Evolutionary conservation across 2,797 vertebrate genomes (phyloP).

Genomic region (Anas acuta): DNA sequence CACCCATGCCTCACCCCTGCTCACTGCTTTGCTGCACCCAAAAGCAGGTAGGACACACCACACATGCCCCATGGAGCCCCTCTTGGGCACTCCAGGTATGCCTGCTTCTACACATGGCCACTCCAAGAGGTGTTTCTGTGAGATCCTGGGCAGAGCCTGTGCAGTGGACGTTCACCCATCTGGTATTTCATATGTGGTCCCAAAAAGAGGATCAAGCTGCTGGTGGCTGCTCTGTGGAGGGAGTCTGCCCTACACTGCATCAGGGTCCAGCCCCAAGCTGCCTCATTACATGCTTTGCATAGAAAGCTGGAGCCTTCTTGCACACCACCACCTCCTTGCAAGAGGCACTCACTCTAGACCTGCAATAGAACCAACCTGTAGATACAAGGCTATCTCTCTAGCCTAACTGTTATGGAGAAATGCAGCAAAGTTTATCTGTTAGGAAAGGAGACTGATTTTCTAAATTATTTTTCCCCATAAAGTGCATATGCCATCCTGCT

Average conservation of each 20-base stretch:
- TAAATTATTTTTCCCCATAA: no score
- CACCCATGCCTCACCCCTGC: neutral
- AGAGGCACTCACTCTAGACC: neutral
- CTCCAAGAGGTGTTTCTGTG: neutral
- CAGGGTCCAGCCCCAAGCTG: neutral
- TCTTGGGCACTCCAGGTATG: accelerated
- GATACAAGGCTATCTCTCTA: neutral
- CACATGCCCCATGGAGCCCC: neutral
- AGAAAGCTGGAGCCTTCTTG: neutral
- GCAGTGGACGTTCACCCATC: neutral
- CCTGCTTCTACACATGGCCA: accelerated
- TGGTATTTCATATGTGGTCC: accelerated
- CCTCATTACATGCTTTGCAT: neutral
- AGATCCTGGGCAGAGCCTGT: neutral
- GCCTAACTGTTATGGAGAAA: neutral
- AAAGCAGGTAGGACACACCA: neutral
- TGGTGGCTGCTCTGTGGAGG: neutral
- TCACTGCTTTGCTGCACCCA: neutral
- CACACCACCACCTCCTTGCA: no score
- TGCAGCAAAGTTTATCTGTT: neutral
- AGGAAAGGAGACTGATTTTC: neutral
- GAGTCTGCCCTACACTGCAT: accelerated
- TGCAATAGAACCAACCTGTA: neutral
- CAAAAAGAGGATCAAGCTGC: neutral
- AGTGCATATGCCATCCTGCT: neutral